Evolutionary conservation across 2,113 vertebrate genomes (phyloP).

Genomic region (Rhinolophus sinicus): DNA sequence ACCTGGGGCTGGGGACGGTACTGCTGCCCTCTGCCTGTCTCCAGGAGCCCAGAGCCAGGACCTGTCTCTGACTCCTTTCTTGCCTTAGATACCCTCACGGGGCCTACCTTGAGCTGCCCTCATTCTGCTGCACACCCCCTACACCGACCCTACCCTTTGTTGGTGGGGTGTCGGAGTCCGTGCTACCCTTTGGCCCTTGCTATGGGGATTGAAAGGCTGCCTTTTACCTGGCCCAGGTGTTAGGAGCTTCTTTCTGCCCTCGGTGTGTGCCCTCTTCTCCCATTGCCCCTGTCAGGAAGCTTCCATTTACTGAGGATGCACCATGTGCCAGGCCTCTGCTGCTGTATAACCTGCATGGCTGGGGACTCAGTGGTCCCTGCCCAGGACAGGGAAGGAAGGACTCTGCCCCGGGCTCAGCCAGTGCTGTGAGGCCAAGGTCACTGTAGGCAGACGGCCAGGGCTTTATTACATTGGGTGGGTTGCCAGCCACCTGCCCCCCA

Average conservation of each 20-base stretch:
- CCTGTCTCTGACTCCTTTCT: neutral
- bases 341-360: neutral
- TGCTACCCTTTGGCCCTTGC: neutral
- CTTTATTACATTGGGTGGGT: conserved; percentile 67
- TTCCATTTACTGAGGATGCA: neutral
- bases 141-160: neutral
- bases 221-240: neutral
- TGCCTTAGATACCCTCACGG: neutral
- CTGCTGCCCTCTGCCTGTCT: neutral
- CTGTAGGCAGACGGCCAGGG: neutral
- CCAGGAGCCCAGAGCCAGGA: neutral
- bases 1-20: neutral
- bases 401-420: neutral
- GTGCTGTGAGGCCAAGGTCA: neutral
- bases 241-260: neutral
- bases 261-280: neutral
- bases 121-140: neutral
- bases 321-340: neutral
- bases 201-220: neutral
- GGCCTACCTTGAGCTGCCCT: neutral
- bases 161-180: neutral
- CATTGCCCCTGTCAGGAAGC: neutral
- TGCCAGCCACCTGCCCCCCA: neutral
- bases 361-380: neutral
- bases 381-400: neutral